A percentile compares a stretch with the other conserved stretches of the same genome.
phyloP scores from a whole-genome alignment of 2,797 vertebrate species.

The Clamator glandarius region DNA sequence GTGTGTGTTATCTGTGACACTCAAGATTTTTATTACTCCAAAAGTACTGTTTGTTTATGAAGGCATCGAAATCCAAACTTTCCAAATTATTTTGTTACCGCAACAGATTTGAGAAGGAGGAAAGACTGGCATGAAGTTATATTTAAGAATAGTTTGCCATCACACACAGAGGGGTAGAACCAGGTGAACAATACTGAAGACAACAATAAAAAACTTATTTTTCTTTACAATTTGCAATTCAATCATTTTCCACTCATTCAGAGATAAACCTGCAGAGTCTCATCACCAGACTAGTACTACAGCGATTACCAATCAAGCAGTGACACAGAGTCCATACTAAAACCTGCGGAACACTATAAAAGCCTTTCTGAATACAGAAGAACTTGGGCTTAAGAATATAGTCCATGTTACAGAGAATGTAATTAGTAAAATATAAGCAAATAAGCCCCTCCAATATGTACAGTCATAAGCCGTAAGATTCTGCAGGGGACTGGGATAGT shows the following conservation, averaged over 20 bases:
- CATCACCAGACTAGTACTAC: neutral
- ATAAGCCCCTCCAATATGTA: neutral
- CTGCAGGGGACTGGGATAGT: neutral
- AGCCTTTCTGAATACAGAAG: neutral
- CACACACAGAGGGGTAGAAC: neutral
- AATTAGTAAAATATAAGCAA: neutral
- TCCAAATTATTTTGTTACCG: neutral
- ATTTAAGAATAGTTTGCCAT: neutral
- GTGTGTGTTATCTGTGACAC: neutral
- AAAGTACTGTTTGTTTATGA: neutral
- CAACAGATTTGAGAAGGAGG: neutral
- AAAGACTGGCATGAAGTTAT: neutral
- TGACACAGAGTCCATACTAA: neutral
- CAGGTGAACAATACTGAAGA: neutral
- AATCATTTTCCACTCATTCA: neutral
- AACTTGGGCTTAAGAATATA: neutral
- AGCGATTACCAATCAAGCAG: neutral
- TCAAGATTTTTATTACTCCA: neutral
- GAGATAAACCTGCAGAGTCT: neutral
- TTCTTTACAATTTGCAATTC: neutral
- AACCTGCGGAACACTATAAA: neutral
- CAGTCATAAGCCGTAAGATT: rapidly evolving
- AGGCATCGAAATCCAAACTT: neutral
- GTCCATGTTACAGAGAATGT: neutral
- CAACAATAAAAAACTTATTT: neutral